Conservation (phyloP, 2,888 invertebrate genomes). For the Acanthoscelides obtectus region DNA sequence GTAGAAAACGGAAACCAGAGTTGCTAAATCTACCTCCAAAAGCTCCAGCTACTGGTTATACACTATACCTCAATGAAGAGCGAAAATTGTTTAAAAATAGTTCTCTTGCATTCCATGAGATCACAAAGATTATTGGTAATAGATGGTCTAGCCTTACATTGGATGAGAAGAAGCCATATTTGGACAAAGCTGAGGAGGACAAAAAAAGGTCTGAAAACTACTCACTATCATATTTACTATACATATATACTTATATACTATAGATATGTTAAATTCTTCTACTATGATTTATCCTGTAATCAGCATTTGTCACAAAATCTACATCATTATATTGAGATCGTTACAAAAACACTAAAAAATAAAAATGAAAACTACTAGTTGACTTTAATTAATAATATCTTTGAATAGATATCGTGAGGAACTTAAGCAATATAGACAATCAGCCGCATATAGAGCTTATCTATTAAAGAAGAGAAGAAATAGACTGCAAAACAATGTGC, state of each 20-base stretch:
- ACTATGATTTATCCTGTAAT: too few species aligned
- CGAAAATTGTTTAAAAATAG: slow-evolving; percentile 52
- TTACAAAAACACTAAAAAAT: too few species aligned
- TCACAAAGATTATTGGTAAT: slow-evolving; percentile 49
- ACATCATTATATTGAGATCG: too few species aligned
- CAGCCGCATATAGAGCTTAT: slow-evolving; percentile 53
- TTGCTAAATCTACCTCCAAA: slow-evolving; percentile 51
- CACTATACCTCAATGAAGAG: slow-evolving; percentile 53
- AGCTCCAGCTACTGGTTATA: slow-evolving; percentile 57
- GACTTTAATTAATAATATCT: slow-evolving; percentile 25
- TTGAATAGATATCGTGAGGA: slow-evolving; percentile 48
- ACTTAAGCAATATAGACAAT: slow-evolving; percentile 52
- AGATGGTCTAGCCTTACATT: slow-evolving; percentile 53
- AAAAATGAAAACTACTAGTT: too few species aligned
- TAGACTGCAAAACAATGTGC: slow-evolving; percentile 43
- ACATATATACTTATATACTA: too few species aligned
- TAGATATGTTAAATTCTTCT: too few species aligned
- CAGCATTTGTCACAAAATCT: too few species aligned
- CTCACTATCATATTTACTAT: too few species aligned
- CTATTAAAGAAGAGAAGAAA: slow-evolving; percentile 51
- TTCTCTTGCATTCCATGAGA: slow-evolving; percentile 51
- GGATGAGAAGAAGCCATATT: slow-evolving; percentile 53
- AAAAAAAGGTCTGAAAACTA: slow-evolving; percentile 42
- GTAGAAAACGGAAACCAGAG: slow-evolving; percentile 54
- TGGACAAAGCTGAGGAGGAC: slow-evolving; percentile 54